Evolutionary conservation across 2,888 invertebrate genomes (phyloP).

Genomic region (Syrista parreyssii): DNA sequence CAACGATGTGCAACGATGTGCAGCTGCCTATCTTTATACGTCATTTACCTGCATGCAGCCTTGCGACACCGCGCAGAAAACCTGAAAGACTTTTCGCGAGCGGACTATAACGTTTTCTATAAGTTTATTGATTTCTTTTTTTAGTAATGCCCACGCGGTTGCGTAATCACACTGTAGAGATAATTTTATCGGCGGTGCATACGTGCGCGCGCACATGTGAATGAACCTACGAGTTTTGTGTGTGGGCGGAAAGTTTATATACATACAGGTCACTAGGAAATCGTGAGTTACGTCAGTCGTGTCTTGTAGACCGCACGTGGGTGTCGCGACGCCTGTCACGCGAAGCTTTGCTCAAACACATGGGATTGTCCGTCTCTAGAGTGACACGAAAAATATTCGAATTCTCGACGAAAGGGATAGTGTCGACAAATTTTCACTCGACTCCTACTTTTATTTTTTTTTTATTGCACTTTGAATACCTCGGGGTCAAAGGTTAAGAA

Average conservation of each 20-base stretch:
- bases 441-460: too few relatives aligned
- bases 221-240: constrained; percentile 18
- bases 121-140: too few relatives aligned
- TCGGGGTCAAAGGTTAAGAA: too few relatives aligned
- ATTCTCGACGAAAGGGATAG: not conserved
- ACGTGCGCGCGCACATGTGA: constrained; percentile 25
- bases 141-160: not conserved
- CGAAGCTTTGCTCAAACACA: too few relatives aligned
- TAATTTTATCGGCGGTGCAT: not conserved
- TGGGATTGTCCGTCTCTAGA: not conserved
- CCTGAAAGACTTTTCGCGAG: too few relatives aligned
- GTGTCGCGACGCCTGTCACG: constrained; percentile 13
- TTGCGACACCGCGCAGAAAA: too few relatives aligned
- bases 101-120: too few relatives aligned
- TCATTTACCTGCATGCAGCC: not conserved
- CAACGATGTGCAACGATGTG: constrained; percentile 4
- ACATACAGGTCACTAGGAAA: constrained; percentile 63
- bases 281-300: constrained; percentile 36
- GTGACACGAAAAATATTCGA: not conserved
- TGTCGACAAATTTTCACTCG: not conserved
- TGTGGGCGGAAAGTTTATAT: constrained; percentile 39
- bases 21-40: not conserved
- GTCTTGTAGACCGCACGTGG: constrained; percentile 43
- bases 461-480: too few relatives aligned
- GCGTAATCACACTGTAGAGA: not conserved